Evolutionary conservation across 2,797 vertebrate species (phyloP).

Genomic region (Lepidocolaptes lacrymiger): DNA sequence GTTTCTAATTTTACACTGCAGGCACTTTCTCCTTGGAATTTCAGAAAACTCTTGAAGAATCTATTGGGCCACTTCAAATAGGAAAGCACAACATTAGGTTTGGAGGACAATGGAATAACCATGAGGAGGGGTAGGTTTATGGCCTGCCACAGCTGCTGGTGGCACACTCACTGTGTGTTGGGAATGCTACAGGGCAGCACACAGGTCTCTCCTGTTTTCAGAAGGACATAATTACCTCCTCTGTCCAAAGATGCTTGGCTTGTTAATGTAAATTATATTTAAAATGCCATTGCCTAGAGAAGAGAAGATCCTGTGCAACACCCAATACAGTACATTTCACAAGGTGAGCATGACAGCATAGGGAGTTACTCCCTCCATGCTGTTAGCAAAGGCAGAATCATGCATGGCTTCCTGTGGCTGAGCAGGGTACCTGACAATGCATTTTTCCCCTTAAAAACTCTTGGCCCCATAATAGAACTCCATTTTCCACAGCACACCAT

Average conservation of each 20-base stretch:
- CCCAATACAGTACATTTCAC: not conserved
- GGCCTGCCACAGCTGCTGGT: not conserved
- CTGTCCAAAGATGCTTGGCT: not conserved
- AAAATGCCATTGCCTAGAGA: not conserved
- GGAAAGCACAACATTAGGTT: not conserved
- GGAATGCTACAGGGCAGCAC: not conserved
- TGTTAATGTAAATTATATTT: not conserved
- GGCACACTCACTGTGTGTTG: not conserved
- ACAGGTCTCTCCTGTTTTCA: not conserved
- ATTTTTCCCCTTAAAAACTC: not conserved
- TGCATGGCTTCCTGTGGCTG: not conserved
- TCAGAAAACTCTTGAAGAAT: not conserved
- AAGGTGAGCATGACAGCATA: accelerated
- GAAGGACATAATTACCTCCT: not conserved
- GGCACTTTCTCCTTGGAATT: not conserved
- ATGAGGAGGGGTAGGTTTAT: not conserved
- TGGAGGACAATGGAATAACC: not conserved
- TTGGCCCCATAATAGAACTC: not conserved
- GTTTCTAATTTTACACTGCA: constrained; percentile 46
- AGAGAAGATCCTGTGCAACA: not conserved
- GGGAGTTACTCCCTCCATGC: not conserved
- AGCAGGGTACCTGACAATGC: not conserved
- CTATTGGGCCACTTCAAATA: not conserved
- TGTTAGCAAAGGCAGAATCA: not conserved
- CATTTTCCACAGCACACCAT: not conserved